phyloP scores from a whole-genome alignment of 1,140 invertebrate species.

The Ooceraea biroi region DNA sequence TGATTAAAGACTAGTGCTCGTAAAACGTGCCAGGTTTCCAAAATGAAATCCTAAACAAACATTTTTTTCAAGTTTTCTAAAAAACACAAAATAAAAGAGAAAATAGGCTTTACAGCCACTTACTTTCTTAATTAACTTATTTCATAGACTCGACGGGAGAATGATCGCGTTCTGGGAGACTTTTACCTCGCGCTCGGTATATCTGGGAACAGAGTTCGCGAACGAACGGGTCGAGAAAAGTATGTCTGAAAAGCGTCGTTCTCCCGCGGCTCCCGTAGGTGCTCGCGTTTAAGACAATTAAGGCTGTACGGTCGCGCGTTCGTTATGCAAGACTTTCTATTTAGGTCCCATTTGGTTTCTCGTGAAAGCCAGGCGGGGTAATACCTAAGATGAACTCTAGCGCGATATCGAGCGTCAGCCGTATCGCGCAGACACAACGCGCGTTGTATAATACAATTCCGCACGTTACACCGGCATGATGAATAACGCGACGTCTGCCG shows the following conservation, averaged over 20 bases:
- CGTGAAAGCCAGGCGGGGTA: constrained; percentile 37
- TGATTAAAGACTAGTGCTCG: not conserved
- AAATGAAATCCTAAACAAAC: too few relatives aligned
- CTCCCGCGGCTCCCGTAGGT: not conserved
- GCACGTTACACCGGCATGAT: constrained; percentile 8
- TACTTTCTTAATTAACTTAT: too few relatives aligned
- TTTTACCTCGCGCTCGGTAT: not conserved
- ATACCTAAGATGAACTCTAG: constrained; percentile 10
- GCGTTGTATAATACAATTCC: constrained; percentile 32
- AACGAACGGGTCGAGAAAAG: constrained; percentile 24
- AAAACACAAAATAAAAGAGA: too few relatives aligned
- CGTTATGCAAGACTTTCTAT: constrained; percentile 59
- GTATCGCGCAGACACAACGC: not conserved
- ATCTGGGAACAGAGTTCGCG: constrained; percentile 4
- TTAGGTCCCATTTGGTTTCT: constrained; percentile 39
- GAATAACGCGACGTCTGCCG: constrained; percentile 21
- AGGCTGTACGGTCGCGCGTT: constrained; percentile 26
- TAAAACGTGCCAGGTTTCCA: not conserved
- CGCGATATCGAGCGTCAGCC: not conserved
- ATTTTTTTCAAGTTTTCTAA: too few relatives aligned
- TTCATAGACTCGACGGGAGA: too few relatives aligned
- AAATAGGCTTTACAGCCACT: too few relatives aligned
- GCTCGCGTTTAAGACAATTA: constrained; percentile 32
- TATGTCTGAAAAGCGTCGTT: constrained; percentile 25
- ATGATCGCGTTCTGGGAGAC: too few relatives aligned